These are phyloP conservation scores for Synergus japonicus DNA, from an alignment of 2,888 invertebrate genomes.

Conservation along the genomic window DNA sequence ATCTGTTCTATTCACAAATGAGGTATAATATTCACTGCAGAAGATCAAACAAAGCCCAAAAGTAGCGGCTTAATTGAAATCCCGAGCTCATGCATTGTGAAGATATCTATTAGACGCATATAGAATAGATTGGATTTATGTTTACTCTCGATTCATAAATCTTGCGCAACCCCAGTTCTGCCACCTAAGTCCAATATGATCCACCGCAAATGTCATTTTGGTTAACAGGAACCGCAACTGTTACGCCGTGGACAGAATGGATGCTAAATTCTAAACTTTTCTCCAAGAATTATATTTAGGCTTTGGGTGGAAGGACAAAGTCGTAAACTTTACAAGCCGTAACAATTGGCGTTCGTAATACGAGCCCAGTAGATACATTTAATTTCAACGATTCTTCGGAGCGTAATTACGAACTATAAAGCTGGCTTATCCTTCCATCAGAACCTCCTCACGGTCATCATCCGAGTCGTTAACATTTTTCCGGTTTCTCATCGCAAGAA, in stretches of 20 bases:
- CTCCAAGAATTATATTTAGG: neutral
- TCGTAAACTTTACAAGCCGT: conserved; percentile 27
- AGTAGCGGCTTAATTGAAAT: conserved; percentile 19
- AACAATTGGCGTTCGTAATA: conserved; percentile 15
- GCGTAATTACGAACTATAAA: conserved; percentile 29
- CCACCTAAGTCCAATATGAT: conserved; percentile 27
- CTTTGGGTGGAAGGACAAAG: neutral
- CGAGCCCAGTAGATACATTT: conserved; percentile 7
- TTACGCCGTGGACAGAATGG: neutral
- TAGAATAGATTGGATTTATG: conserved; percentile 9
- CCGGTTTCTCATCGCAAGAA: conserved; percentile 3
- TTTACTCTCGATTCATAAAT: conserved; percentile 4
- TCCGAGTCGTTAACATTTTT: conserved; percentile 32
- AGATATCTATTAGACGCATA: conserved; percentile 21
- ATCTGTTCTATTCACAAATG: neutral
- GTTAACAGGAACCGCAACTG: conserved; percentile 24
- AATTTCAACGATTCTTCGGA: conserved; percentile 27
- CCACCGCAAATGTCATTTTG: conserved; percentile 38
- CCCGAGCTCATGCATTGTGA: conserved; percentile 22
- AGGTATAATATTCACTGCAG: conserved; percentile 3
- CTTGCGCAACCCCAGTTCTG: conserved; percentile 2
- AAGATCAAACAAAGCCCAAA: neutral
- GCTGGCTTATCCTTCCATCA: conserved; percentile 18
- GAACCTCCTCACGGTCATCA: conserved; percentile 14
- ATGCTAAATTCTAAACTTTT: conserved; percentile 25